phyloP scores from a whole-genome alignment of 2,113 vertebrate genomes.

The Hirundichthys speculiger region DNA sequence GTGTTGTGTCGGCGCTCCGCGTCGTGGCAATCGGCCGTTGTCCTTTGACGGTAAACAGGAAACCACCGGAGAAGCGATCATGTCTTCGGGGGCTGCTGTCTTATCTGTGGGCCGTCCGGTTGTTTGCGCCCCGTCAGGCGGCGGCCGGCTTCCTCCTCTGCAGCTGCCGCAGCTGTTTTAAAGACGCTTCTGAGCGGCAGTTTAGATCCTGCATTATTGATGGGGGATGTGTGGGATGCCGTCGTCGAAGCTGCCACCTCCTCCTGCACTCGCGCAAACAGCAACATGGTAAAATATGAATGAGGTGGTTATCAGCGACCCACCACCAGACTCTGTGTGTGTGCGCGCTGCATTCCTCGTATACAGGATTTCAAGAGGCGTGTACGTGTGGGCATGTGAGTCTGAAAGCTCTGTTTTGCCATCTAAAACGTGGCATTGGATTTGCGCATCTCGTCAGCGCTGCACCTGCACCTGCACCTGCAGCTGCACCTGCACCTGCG shows the following conservation, averaged over 20 bases:
- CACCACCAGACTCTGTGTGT: not conserved
- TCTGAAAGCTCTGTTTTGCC: not conserved
- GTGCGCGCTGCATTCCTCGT: not conserved
- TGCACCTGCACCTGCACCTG: too few relatives aligned
- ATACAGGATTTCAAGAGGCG: not conserved
- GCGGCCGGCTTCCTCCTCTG: conserved; percentile 1
- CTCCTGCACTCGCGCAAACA: conserved; percentile 28
- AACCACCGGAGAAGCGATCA: conserved; percentile 1
- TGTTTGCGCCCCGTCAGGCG: conserved; percentile 8
- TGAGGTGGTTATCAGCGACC: conserved; percentile 56
- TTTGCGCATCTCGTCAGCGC: too few relatives aligned
- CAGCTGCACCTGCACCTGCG: too few relatives aligned
- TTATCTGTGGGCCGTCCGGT: conserved; percentile 3
- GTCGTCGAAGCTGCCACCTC: conserved; percentile 35
- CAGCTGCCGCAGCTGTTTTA: not conserved
- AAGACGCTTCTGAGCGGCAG: conserved; percentile 25
- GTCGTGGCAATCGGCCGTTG: not conserved
- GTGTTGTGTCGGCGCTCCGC: not conserved
- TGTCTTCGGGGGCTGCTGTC: conserved; percentile 12
- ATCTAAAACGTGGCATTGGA: too few relatives aligned
- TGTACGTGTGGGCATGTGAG: not conserved
- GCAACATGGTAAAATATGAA: conserved; percentile 63
- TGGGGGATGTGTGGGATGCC: conserved; percentile 22
- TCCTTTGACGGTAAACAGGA: conserved; percentile 9
- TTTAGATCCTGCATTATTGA: conserved; percentile 55